Evolutionary conservation across 2,113 vertebrate species (phyloP), one percentile per base, ranked within the genome.

Genomic region (Artemisiospiza belli): DNA sequence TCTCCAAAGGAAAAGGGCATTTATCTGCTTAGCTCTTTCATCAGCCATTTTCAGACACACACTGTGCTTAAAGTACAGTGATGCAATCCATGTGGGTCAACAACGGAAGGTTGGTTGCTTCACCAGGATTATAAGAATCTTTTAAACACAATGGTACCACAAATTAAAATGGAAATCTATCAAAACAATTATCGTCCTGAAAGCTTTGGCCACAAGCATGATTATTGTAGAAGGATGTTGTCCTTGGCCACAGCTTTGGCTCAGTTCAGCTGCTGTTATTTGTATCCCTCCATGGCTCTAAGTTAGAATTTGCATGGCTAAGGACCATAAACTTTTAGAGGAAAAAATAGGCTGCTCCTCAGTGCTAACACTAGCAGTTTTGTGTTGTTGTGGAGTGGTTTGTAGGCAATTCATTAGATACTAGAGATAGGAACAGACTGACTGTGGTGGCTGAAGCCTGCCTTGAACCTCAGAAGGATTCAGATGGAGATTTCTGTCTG

Each of bases 151-250:
- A 91, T 95, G 59, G 84, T 83, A 90, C 95, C 92, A 72, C 96
- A 97, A 96, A 96, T 95, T 94, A 94, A 96, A 94, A 92, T 74
- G 87, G 87, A 89, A 93, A 92, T 97, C 84, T 95, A 95, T 97
- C 95, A 96, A 95, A 95, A 80, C 81, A 77, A 91, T 96, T 96
- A 95, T 95, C 19, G 0, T 96, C 84, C 81, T 95, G 91, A 96
- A 96, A 96, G 94, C 70, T 94, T 96, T 96, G 94, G 91, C 95
- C 92, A 68, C 91, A 87, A 92, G 63, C 7, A 18, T 95, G 93
- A 96, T 96, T 95, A 92, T 14, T 96, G 72, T 83, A 92, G 84
- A 94, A 75, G 64, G 91, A 95, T 95, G 92, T 96, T 97, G 95
- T 94, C 92, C 92, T 97, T 96, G 96, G 94, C 94, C 0, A 0